Base-by-base conservation (phyloP, 2,113 vertebrate genomes). In the Mixornis gularis region DNA sequence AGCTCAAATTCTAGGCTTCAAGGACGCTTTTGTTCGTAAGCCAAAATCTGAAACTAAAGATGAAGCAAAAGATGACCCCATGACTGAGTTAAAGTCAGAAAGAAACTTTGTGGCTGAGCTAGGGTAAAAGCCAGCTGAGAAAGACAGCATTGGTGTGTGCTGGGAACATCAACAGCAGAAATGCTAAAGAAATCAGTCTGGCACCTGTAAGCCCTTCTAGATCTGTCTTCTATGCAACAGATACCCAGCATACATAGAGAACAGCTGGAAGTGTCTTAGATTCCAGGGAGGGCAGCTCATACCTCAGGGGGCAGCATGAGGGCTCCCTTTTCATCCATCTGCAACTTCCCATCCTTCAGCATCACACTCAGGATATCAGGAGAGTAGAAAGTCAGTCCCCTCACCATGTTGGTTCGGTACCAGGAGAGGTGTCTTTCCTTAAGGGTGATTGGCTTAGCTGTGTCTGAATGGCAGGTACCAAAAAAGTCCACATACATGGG, bases 391-490 rank as follows among this genome's bases (percentile, higher is more conserved):
- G 97, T 97, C 87, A 99, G 95, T 30, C 98, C 98, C 63, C 97
- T 96, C 7, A 85, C 88, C 94, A 96, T 90, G 83, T 99, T 97
- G 15, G 94, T 97, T 74, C 90, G 96, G 91, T 98, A 98, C 66
- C 97, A 87, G 27, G 64, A 65, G 48, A 99, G 97, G 85, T 99
- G 98, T 85, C 97, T 98, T 55, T 98, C 93, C 56, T 89, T 97
- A 84, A 99, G 95, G 38, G 98, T 86, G 56, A 91, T 93, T 34
- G 99, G 98, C 66, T 98, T 97, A 58, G 58, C 93, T 72, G 74
- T 95, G 76, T 98, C 98, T 22, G 98, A 98, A 91, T 99, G 98
- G 95, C 99, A 99, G 73, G 98, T 99, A 74, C 99, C 99, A 66
- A 99, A 97, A 93, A 99, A 90, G 86, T 99, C 98, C 93, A 99